phyloP scores from a whole-genome alignment of 2,888 invertebrate genomes.

The Atethmia centrago region DNA sequence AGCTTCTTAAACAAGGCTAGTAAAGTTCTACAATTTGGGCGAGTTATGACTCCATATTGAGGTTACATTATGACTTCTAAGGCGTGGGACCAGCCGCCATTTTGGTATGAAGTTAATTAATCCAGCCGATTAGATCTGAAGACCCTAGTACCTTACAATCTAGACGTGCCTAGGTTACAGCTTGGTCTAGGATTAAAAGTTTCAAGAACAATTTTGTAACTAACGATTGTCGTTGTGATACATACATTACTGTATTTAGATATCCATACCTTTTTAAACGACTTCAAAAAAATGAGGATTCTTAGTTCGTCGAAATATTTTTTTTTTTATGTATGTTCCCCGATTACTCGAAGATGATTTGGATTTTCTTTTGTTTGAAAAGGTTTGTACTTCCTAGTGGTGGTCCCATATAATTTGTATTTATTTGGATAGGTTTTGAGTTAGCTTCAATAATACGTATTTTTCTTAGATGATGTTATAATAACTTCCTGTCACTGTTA shows the following conservation, averaged over 20 bases:
- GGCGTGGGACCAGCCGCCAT: slow-evolving; percentile 30
- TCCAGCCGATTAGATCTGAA: slow-evolving; percentile 48
- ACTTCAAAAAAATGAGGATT: too few species aligned
- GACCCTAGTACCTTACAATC: slow-evolving; percentile 13
- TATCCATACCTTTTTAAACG: too few species aligned
- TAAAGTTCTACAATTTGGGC: slow-evolving; percentile 31
- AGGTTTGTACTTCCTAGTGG: too few species aligned
- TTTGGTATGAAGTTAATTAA: slow-evolving; percentile 61
- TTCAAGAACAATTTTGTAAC: slow-evolving; percentile 16
- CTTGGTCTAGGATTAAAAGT: slow-evolving; percentile 31
- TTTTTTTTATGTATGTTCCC: too few species aligned
- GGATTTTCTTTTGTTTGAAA: too few species aligned
- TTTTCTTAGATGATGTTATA: too few species aligned
- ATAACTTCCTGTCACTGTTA: too few species aligned
- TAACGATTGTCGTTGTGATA: not conserved
- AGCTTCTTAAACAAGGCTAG: not conserved
- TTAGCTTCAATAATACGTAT: too few species aligned
- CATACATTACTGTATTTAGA: not conserved
- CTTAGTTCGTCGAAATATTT: too few species aligned
- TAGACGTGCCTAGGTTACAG: slow-evolving; percentile 20
- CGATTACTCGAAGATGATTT: too few species aligned
- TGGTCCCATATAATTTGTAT: too few species aligned
- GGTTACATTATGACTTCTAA: slow-evolving; percentile 28
- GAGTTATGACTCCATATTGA: slow-evolving; percentile 27
- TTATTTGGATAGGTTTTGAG: too few species aligned